phyloP scores from a whole-genome alignment of 2,888 invertebrate species.

The Campoletis raptor region DNA sequence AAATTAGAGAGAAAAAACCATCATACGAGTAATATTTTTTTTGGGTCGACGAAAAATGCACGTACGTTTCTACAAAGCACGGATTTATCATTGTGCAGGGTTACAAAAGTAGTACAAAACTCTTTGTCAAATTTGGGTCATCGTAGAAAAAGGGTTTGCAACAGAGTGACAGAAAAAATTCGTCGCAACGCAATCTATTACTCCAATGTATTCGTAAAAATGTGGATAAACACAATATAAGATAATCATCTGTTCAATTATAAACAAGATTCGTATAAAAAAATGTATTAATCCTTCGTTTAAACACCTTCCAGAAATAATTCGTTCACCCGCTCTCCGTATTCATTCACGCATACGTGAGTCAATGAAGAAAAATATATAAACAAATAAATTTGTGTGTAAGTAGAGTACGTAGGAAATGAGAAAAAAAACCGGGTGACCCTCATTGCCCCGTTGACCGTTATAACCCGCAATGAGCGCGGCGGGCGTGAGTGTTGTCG shows the following conservation, averaged over 20 bases:
- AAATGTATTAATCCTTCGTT: background rate
- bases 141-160: constrained; percentile 25
- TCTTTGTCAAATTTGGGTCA: constrained; percentile 49
- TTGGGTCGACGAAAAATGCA: background rate
- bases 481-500: constrained; percentile 59
- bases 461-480: background rate
- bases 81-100: constrained; percentile 34
- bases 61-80: constrained; percentile 28
- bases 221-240: background rate
- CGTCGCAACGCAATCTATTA: background rate
- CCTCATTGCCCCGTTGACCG: constrained; percentile 16
- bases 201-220: background rate
- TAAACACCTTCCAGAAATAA: background rate
- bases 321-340: background rate
- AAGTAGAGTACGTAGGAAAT: constrained; percentile 35
- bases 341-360: background rate
- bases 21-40: background rate
- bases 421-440: constrained; percentile 40
- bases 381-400: constrained; percentile 48
- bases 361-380: background rate
- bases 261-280: background rate
- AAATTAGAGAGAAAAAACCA: background rate
- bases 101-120: background rate
- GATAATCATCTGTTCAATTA: background rate
- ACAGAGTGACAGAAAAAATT: background rate